Conservation (phyloP, 2,113 vertebrate genomes). For the Reinhardtius hippoglossoides region DNA sequence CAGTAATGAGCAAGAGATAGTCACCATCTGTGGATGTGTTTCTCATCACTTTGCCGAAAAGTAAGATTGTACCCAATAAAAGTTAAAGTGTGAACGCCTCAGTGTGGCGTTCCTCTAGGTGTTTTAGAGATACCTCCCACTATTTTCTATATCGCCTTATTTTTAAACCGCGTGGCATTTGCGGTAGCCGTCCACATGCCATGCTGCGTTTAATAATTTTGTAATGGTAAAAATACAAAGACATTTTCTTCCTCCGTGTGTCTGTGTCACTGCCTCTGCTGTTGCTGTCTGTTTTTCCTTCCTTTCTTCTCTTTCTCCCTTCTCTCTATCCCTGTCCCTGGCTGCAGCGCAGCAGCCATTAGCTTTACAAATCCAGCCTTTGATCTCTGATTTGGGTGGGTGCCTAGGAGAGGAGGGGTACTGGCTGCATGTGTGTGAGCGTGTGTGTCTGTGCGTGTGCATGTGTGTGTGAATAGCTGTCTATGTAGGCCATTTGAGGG, state of each 20-base stretch:
- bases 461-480: slow-evolving; percentile 28
- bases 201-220: slow-evolving; percentile 53
- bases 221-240: slow-evolving; percentile 53
- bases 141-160: slow-evolving; percentile 43
- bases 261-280: slow-evolving; percentile 57
- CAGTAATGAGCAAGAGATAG: slow-evolving; percentile 76
- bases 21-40: slow-evolving; percentile 83
- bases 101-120: slow-evolving; percentile 70
- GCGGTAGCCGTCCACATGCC: slow-evolving; percentile 39
- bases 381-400: slow-evolving; percentile 97
- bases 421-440: slow-evolving; percentile 41
- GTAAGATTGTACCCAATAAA: slow-evolving; percentile 71
- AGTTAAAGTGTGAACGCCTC: slow-evolving; percentile 78
- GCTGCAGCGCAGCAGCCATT: slow-evolving; percentile 95
- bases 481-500: slow-evolving; percentile 75
- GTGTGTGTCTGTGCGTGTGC: not conserved
- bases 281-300: slow-evolving; percentile 66
- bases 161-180: slow-evolving; percentile 70
- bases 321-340: slow-evolving; percentile 80
- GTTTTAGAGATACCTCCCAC: slow-evolving; percentile 70
- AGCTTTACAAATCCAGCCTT: slow-evolving; percentile 99
- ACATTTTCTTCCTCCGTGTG: slow-evolving; percentile 45
- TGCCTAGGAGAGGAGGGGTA: slow-evolving; percentile 81
- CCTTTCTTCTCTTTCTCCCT: slow-evolving; percentile 53
- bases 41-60: slow-evolving; percentile 75